Percentiles rank a stretch among this genome's conserved stretches.
These are phyloP conservation scores for Reticulitermes lucifugus DNA, from an alignment of 2,888 invertebrate genomes.

Conservation along the genomic window DNA sequence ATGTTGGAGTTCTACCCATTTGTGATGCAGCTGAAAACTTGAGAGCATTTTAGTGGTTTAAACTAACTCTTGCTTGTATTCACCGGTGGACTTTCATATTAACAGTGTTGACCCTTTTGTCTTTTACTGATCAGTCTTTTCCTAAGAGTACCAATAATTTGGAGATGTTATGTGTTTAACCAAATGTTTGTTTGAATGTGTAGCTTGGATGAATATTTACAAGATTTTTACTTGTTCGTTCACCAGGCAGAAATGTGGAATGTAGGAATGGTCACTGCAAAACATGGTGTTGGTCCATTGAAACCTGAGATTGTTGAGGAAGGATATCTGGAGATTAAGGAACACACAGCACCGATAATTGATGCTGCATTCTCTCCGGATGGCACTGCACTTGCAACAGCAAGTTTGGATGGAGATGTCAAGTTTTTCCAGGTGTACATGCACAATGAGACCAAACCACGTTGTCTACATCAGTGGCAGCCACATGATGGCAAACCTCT, in stretches of 20 bases:
- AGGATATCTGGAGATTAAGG: constrained; percentile 70
- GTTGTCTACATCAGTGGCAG: constrained; percentile 93
- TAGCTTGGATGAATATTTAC: too few species aligned
- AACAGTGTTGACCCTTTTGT: too few species aligned
- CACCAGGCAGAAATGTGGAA: constrained; percentile 70
- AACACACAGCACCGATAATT: constrained; percentile 75
- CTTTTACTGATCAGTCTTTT: too few species aligned
- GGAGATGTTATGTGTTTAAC: too few species aligned
- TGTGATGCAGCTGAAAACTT: too few species aligned
- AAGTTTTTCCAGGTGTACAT: constrained; percentile 92
- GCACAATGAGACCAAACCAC: constrained; percentile 75
- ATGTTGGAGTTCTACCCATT: too few species aligned
- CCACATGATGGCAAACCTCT: constrained; percentile 91
- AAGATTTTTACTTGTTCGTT: too few species aligned
- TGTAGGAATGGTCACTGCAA: constrained; percentile 64
- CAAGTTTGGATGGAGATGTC: constrained; percentile 88
- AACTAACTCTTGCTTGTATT: too few species aligned
- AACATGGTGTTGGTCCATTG: constrained; percentile 63
- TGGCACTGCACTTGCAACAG: constrained; percentile 93
- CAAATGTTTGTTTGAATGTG: too few species aligned
- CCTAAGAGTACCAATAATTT: too few species aligned
- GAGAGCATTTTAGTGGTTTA: too few species aligned
- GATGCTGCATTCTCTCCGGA: constrained; percentile 94
- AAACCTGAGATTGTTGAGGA: constrained; percentile 62
- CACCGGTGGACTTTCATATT: too few species aligned